Percentiles rank a stretch among this genome's conserved stretches.
These are phyloP conservation scores for Psammodynastes pulverulentus DNA, from an alignment of 2,113 vertebrate genomes.

Conservation along the genomic window DNA sequence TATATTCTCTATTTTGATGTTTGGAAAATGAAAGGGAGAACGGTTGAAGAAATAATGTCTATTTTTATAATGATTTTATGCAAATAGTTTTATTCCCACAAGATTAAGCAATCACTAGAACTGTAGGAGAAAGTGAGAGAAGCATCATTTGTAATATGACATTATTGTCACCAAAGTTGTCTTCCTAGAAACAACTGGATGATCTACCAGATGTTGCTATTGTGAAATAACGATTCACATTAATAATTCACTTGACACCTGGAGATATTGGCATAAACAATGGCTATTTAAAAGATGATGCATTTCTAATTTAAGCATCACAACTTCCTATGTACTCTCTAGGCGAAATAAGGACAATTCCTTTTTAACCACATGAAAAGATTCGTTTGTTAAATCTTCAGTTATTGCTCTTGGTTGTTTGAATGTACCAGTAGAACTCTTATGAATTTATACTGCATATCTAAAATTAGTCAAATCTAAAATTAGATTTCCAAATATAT, in stretches of 20 bases:
- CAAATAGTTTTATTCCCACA: constrained; percentile 5
- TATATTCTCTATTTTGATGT: not conserved
- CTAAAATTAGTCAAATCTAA: not conserved
- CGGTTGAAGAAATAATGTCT: not conserved
- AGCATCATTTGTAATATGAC: constrained; percentile 57
- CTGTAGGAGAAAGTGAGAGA: constrained; percentile 56
- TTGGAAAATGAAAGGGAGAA: not conserved
- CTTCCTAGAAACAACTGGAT: constrained; percentile 58
- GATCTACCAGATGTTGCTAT: constrained; percentile 74
- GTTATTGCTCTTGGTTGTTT: constrained; percentile 39
- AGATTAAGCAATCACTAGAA: constrained; percentile 2
- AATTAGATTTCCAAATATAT: not conserved
- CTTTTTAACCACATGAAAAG: constrained; percentile 44
- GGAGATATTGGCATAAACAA: constrained; percentile 93
- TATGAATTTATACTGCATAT: not conserved
- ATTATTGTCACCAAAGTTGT: constrained; percentile 59
- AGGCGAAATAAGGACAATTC: constrained; percentile 64
- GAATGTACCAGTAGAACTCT: not conserved
- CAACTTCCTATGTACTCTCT: constrained; percentile 73
- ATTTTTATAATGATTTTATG: not conserved
- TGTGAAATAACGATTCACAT: constrained; percentile 72
- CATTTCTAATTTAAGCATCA: constrained; percentile 85
- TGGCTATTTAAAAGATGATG: constrained; percentile 87
- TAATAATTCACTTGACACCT: constrained; percentile 86
- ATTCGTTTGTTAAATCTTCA: constrained; percentile 7